Base-by-base conservation (phyloP, 2,113 vertebrate genomes). In the Neolamprologus brichardi region DNA sequence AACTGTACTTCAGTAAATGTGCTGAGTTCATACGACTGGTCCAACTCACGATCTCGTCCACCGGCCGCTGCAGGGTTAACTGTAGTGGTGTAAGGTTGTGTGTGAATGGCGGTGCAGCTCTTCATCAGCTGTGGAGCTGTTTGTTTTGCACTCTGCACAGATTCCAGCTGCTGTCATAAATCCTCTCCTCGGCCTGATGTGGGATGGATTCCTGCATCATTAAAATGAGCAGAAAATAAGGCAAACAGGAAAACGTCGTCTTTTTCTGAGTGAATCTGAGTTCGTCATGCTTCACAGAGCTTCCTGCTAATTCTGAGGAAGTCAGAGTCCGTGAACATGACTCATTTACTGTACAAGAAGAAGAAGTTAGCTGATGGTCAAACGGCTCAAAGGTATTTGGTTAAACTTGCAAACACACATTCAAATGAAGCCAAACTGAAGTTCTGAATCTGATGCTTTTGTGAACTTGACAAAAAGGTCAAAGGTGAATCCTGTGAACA, bases 181-280 rank as follows among this genome's bases (percentile, higher is more conserved):
- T 12, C 60, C 1, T 60, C 25, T 17, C 14, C 2, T 60, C 8
- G 1, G 25, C 56, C 25, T 12, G 30, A n/a, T 12, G 30, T 1
- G 30, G 30, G 17, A 34, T n/a, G 17, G 60, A 7, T 12, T 34
- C 60, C 60, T n/a, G 30, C 30, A 0, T 37, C 60, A 0, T 34
- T 64, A 4, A 64, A 37, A 37, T 12, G 60, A 1, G 60, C 30
- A 64, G 30, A 37, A 64, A 7, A 2, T 4, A n/a, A 7, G 0
- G 3, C 17, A 64, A 64, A 64, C 30, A 12, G 60, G 60, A 34
- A 64, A 64, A n/a, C 2, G 2, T 10, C 2, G 1, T 60, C 8
- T 34, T 62, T 5, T 18, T 2, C 60, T 5, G 60, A 34, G 60
- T n/a, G 60, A 34, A 34, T n/a, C 60, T 46, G 44, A 37, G 60